Percentiles rank a stretch among this genome's conserved stretches.
These are phyloP conservation scores for Rhagonycha lutea DNA, from an alignment of 2,888 invertebrate genomes.

Conservation along the genomic window DNA sequence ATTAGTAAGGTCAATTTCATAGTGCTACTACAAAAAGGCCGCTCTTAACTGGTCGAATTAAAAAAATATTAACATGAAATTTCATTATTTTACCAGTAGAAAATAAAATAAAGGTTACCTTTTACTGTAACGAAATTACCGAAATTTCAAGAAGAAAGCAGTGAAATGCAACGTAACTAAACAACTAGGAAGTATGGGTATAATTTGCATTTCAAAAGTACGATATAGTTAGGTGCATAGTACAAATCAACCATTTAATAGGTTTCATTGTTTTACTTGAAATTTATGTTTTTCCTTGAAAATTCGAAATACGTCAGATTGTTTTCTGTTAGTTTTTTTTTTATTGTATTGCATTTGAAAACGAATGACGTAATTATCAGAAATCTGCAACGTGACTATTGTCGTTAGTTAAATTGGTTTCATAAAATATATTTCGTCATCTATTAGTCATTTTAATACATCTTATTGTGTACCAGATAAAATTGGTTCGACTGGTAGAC, in stretches of 20 bases:
- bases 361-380: not conserved
- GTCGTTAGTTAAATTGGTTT: not conserved
- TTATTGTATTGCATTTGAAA: not conserved
- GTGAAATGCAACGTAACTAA: not conserved
- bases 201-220: not conserved
- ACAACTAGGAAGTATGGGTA: not conserved
- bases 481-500: not conserved
- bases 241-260: not conserved
- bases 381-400: not conserved
- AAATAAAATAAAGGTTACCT: not conserved
- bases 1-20: slow-evolving; percentile 5
- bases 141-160: not conserved
- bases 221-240: not conserved
- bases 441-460: slow-evolving; percentile 4
- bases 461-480: not conserved
- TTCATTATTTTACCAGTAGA: not conserved
- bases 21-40: slow-evolving; percentile 4
- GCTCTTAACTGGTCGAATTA: not conserved
- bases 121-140: not conserved
- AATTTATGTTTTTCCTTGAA: not conserved
- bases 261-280: not conserved
- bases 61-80: not conserved
- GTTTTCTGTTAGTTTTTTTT: not conserved
- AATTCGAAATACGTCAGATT: not conserved
- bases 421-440: not conserved